A percentile compares a stretch with the other conserved stretches of the same genome.
phyloP scores from a whole-genome alignment of 2,888 invertebrate genomes.

The Erebia aethiops region DNA sequence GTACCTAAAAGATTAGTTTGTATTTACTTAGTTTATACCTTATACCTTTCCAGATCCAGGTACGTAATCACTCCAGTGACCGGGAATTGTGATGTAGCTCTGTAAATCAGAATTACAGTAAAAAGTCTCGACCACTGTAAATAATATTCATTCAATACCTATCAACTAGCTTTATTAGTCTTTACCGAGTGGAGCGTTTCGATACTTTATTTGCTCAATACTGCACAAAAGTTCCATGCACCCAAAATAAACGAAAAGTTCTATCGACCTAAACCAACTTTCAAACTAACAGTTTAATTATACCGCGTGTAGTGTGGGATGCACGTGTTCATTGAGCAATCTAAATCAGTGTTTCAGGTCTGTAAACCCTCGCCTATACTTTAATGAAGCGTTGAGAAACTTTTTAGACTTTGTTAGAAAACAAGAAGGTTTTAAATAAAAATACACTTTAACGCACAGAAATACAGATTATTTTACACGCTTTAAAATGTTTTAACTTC shows the following conservation, averaged over 20 bases:
- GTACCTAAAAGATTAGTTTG: no score
- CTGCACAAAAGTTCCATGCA: constrained; percentile 29
- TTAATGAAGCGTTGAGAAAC: constrained; percentile 70
- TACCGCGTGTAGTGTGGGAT: constrained; percentile 37
- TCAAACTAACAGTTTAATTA: constrained; percentile 37
- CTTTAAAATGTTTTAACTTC: background rate
- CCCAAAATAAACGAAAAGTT: constrained; percentile 37
- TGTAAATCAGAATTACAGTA: background rate
- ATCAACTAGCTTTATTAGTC: constrained; percentile 27
- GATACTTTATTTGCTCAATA: constrained; percentile 38
- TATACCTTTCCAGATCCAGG: no score
- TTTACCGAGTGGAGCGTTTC: constrained; percentile 35
- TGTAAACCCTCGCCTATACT: constrained; percentile 68
- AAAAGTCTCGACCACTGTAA: background rate
- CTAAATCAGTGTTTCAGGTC: constrained; percentile 58
- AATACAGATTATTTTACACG: constrained; percentile 43
- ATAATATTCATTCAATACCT: background rate
- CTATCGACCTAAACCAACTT: constrained; percentile 32
- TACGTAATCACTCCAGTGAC: no score
- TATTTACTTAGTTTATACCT: no score
- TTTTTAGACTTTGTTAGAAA: constrained; percentile 69
- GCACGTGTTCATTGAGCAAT: constrained; percentile 51
- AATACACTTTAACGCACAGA: constrained; percentile 45
- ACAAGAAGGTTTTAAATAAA: constrained; percentile 51
- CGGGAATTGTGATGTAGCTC: no score